Conservation (phyloP, 1,140 invertebrate species). For the Lineus longissimus region DNA sequence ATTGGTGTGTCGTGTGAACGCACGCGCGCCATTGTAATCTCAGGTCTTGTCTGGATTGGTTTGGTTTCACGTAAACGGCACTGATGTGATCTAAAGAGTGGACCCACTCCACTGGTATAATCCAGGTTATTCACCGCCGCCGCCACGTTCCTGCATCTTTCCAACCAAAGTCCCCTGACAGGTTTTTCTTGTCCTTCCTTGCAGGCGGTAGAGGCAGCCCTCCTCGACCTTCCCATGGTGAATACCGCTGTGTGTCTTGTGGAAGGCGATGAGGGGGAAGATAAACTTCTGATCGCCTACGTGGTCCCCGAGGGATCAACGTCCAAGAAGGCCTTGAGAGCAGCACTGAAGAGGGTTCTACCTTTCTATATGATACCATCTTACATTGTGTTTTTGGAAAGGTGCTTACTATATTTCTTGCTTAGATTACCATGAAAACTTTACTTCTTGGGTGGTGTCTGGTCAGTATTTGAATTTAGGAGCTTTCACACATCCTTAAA, state of each 20-base stretch:
- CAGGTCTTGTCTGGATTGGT: no score
- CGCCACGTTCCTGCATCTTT: no score
- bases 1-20: background rate
- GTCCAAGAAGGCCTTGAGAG: conserved; percentile 49
- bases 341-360: conserved; percentile 53
- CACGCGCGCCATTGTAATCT: no score
- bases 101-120: no score
- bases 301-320: conserved; percentile 51
- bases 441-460: background rate
- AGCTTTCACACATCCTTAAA: background rate
- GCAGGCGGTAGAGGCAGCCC: conserved; percentile 57
- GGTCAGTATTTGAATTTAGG: background rate
- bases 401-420: conserved; percentile 27
- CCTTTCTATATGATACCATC: conserved; percentile 61
- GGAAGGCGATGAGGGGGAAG: conserved; percentile 56
- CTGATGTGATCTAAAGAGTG: no score
- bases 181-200: no score
- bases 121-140: no score
- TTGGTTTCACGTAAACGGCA: no score
- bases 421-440: no score
- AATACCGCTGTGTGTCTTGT: conserved; percentile 54
- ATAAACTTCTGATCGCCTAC: conserved; percentile 58
- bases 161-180: no score
- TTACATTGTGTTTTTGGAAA: conserved; percentile 55
- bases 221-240: conserved; percentile 53